These are phyloP conservation scores for Azorinus chamasolen DNA, from an alignment of 2,888 invertebrate genomes.

Conservation along the genomic window DNA sequence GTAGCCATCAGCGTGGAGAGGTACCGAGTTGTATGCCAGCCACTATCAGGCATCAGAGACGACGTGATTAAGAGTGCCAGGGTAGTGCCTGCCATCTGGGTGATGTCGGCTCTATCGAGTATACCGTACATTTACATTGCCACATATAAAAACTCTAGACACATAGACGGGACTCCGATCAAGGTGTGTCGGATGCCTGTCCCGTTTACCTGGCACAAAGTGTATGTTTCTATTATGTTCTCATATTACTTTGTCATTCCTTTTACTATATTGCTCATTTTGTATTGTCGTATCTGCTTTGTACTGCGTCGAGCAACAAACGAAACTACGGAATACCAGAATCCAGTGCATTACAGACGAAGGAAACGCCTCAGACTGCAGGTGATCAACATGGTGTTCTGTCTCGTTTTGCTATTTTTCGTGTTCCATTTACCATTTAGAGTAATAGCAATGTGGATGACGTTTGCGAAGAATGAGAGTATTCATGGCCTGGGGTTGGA, in stretches of 20 bases:
- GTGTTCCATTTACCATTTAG: slow-evolving; percentile 73
- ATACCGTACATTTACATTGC: slow-evolving; percentile 85
- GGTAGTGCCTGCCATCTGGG: slow-evolving; percentile 63
- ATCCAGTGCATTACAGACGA: background rate
- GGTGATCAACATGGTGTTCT: slow-evolving; percentile 66
- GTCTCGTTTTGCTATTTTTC: slow-evolving; percentile 69
- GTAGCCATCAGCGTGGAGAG: slow-evolving; percentile 97
- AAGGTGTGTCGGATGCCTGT: slow-evolving; percentile 56
- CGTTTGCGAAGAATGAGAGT: slow-evolving; percentile 50
- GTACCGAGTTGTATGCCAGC: slow-evolving; percentile 96
- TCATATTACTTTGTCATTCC: slow-evolving; percentile 41
- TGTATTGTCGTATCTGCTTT: slow-evolving; percentile 38
- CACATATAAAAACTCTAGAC: slow-evolving; percentile 46
- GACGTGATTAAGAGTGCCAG: slow-evolving; percentile 34
- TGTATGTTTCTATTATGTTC: slow-evolving; percentile 25
- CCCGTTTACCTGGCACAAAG: slow-evolving; percentile 24
- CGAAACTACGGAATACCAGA: slow-evolving; percentile 7
- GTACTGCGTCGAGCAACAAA: slow-evolving; percentile 13
- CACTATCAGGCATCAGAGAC: slow-evolving; percentile 88
- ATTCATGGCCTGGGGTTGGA: slow-evolving; percentile 63
- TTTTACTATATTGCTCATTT: slow-evolving; percentile 21
- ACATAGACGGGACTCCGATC: slow-evolving; percentile 70
- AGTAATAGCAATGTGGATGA: slow-evolving; percentile 67
- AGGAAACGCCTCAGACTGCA: slow-evolving; percentile 39
- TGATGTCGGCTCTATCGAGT: slow-evolving; percentile 79